Evolutionary conservation across 2,888 invertebrate species (phyloP), one percentile per base, ranked within the genome.

Genomic region (Dione juno): DNA sequence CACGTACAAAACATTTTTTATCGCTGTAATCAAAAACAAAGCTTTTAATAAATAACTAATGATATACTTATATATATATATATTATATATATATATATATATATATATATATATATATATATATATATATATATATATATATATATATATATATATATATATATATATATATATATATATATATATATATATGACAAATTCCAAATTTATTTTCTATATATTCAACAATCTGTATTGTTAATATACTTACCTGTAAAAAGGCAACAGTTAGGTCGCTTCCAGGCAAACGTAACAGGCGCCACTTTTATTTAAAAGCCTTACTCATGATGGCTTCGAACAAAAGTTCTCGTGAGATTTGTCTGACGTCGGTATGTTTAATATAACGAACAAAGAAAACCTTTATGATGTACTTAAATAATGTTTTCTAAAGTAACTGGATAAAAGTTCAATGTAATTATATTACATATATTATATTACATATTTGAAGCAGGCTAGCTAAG

Each of bases 311-410:
- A 74, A 57, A 57, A 50, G 71, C 66, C 78, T 78, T 78, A 78
- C 75, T 78, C 80, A 77, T 77, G 78, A 76, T 77, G 82, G 80
- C 79, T 84, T 82, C 81, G 76, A 75, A 78, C 77, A 78, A 78
- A 77, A 78, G 77, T 81, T 80, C 50, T 82, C 81, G 79, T 81
- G 74, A 81, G 80, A 83, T 83, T 82, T 80, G 77, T 77, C 70
- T 77, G 80, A 79, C 77, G 78, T 76, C 75, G 80, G 79, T 79
- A 82, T 81, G 77, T 79, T 79, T 66, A 70, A 68, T 66, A 65
- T 58, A 58, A 68, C 67, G 72, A 76, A 77, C 74, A 77, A 78
- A 74, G 74, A 37, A 66, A 40, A 48, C 72, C 68, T 73, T 76
- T 75, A 74, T 67, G 52, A 66, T 45, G 28, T 40, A 58, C 48